Conservation (phyloP, 2,888 invertebrate genomes). For the Chrysolina oricalcia region DNA sequence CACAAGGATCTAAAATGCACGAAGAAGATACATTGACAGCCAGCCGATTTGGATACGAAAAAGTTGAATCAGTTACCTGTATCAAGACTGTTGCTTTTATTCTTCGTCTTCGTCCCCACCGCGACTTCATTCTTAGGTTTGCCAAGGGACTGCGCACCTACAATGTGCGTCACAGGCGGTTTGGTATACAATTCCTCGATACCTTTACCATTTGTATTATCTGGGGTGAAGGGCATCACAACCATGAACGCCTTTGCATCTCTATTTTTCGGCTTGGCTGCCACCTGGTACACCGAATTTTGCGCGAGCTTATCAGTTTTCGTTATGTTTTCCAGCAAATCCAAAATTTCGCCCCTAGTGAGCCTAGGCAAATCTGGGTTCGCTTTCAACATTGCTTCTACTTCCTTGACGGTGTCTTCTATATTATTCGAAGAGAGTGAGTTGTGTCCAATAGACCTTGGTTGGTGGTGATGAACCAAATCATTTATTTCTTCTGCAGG, state of each 20-base stretch:
- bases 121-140: slow-evolving; percentile 21
- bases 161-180: slow-evolving; percentile 77
- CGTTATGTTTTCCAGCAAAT: slow-evolving; percentile 79
- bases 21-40: slow-evolving; percentile 30
- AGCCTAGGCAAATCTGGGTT: slow-evolving; percentile 79
- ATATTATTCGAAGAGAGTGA: slow-evolving; percentile 65
- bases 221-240: slow-evolving; percentile 80
- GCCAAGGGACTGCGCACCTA: slow-evolving; percentile 65
- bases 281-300: background rate
- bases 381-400: slow-evolving; percentile 77
- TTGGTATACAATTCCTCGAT: slow-evolving; percentile 80
- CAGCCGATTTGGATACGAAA: slow-evolving; percentile 12
- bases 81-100: slow-evolving; percentile 1
- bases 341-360: slow-evolving; percentile 78
- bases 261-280: slow-evolving; percentile 52
- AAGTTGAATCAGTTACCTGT: background rate
- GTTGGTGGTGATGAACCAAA: slow-evolving; percentile 23
- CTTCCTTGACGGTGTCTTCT: slow-evolving; percentile 80
- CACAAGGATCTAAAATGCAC: too few relatives aligned
- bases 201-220: slow-evolving; percentile 70
- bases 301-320: slow-evolving; percentile 69
- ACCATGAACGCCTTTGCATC: slow-evolving; percentile 77
- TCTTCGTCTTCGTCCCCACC: background rate
- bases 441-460: background rate
- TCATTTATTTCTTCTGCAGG: slow-evolving; percentile 9